Percentiles rank a stretch among this genome's conserved stretches.
These are phyloP conservation scores for Sesamia nonagrioides DNA, from an alignment of 1,140 invertebrate species.

Conservation along the genomic window DNA sequence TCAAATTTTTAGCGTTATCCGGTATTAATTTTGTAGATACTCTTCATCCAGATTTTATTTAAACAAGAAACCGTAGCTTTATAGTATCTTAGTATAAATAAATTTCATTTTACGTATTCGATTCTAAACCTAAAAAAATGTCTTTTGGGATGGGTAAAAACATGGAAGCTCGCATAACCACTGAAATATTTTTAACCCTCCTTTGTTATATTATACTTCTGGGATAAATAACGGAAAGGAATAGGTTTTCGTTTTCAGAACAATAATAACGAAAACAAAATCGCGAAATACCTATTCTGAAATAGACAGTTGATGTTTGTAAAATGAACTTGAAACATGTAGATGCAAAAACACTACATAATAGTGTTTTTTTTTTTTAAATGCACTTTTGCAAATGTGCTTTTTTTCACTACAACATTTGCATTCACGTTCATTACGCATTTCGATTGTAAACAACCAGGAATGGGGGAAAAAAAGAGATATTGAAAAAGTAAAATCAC, in stretches of 20 bases:
- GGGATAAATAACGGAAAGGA: background rate
- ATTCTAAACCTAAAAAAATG: background rate
- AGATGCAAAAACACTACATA: background rate
- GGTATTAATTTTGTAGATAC: background rate
- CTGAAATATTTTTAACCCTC: background rate
- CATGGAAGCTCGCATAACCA: background rate
- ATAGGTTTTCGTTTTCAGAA: background rate
- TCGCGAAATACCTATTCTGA: no score
- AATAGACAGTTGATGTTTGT: background rate
- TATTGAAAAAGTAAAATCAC: constrained; percentile 6
- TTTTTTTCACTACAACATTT: background rate
- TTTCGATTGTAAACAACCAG: constrained; percentile 19
- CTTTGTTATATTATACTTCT: background rate
- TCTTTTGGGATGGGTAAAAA: background rate
- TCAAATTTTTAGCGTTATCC: background rate
- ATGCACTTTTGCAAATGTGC: no score
- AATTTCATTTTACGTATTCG: background rate
- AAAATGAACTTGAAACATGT: background rate
- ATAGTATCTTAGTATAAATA: background rate
- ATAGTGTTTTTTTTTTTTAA: constrained; percentile 1
- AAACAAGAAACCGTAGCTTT: background rate
- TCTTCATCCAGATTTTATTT: background rate
- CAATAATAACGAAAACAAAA: background rate
- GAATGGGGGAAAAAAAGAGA: constrained; percentile 14
- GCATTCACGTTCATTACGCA: constrained; percentile 24